Evolutionary conservation across 2,888 invertebrate genomes (phyloP).

Genomic region (Nephrotoma guestfalica): DNA sequence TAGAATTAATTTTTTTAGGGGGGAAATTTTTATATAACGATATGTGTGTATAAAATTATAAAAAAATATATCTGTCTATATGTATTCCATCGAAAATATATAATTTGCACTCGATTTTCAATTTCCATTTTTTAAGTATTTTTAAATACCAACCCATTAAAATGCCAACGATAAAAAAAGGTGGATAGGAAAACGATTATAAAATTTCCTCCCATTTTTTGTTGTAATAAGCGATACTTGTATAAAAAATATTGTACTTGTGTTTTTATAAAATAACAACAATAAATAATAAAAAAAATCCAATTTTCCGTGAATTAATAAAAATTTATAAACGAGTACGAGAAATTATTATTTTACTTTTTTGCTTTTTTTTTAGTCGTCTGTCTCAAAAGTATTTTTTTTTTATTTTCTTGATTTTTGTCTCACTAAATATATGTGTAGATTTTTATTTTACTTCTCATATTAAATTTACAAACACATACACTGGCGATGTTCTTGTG

Average conservation of each 20-base stretch:
- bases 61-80: neutral
- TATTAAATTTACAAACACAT: neutral
- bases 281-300: neutral
- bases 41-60: neutral
- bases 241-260: neutral
- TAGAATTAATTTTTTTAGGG: constrained; percentile 21
- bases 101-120: neutral
- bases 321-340: neutral
- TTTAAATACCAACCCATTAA: neutral
- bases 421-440: neutral
- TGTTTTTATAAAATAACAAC: neutral
- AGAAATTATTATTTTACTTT: neutral
- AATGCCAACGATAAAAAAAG: neutral
- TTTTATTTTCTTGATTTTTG: neutral
- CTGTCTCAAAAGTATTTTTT: neutral
- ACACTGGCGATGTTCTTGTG: neutral
- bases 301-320: neutral
- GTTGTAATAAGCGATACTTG: too few species aligned
- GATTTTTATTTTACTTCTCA: neutral
- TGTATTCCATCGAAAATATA: neutral
- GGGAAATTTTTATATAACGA: neutral
- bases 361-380: neutral
- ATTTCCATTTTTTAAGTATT: neutral
- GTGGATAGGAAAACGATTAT: neutral
- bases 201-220: neutral